Evolutionary conservation across 1,140 invertebrate species (phyloP), one percentile per base, ranked within the genome.

Genomic region (Drosophila pachea): DNA sequence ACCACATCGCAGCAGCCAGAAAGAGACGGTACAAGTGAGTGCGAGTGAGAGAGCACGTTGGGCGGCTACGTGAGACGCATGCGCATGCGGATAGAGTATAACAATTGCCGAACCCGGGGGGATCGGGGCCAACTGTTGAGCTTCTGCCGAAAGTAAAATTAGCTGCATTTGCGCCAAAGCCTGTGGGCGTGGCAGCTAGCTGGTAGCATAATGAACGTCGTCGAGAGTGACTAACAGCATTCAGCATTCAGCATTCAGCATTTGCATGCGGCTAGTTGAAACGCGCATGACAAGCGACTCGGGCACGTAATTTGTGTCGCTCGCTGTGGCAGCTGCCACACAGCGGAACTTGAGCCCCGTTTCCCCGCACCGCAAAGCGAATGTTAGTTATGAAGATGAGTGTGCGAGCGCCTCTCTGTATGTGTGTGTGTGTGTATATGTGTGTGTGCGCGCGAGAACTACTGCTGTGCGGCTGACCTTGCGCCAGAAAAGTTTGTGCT

Each of bases 301-400:
- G 48, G 56, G 60, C 79, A 84, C 79, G 79, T 84, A 79, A 84
- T 84, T 71, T 76, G 78, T 83, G 79, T 70, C 73, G 77, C 56
- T 76, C 56, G 32, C 22, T 22, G 22, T 36, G 49, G 63, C 32
- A 55, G 32, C 32, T 47, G 61, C 14, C 31, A 54, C 14, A 11
- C 43, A 47, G 16, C 64, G 58, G 64, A 72, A 68, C 63, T 60
- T 60, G 7, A 66, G 62, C 22, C n/a, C n/a, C n/a, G n/a, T 43
- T 31, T 52, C n/a, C 60, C n/a, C n/a, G 0, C n/a, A 42, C n/a
- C 3, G 7, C 60, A 67, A 71, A 71, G 56, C 55, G 55, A 71
- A 54, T 33, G 63, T 71, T 61, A 65, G 58, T 68, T 74, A 53
- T 83, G 64, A 61, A 55, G 63, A 70, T 76, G 52, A 64, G 63